Conservation (phyloP, 35 echinoderm and acorn worm genomes). For the Eucidaris tribuloides region DNA sequence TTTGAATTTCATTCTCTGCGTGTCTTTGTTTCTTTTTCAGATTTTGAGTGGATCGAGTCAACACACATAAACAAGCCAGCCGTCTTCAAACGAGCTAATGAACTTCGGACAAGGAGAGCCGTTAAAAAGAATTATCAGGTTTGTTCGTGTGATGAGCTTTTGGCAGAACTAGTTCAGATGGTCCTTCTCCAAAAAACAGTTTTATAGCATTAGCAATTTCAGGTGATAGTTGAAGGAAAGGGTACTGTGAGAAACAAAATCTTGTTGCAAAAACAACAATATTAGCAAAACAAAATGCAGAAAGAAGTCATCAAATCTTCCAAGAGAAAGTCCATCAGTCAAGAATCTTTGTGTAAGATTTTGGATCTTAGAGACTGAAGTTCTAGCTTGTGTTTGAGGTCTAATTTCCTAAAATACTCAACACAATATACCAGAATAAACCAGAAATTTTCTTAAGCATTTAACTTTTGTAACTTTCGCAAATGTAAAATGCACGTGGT, state of each 20-base stretch:
- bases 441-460: too few species aligned
- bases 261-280: too few species aligned
- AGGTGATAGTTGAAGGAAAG: not conserved
- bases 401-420: too few species aligned
- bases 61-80: constrained; percentile 86
- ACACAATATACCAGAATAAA: not conserved
- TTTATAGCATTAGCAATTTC: not conserved
- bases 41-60: constrained; percentile 69
- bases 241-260: not conserved
- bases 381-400: too few species aligned
- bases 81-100: constrained; percentile 75
- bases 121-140: constrained; percentile 98
- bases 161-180: too few species aligned
- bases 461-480: not conserved
- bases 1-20: too few species aligned
- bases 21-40: constrained; percentile 39
- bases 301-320: too few species aligned
- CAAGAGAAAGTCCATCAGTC: too few species aligned
- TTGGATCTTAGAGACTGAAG: too few species aligned
- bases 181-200: too few species aligned
- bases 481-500: not conserved
- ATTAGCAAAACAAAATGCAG: not conserved
- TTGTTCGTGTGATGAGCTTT: too few species aligned
- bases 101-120: constrained; percentile 68
- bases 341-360: too few species aligned